Conservation (phyloP, 2,888 invertebrate species). For the Drosophila nigricruria region DNA sequence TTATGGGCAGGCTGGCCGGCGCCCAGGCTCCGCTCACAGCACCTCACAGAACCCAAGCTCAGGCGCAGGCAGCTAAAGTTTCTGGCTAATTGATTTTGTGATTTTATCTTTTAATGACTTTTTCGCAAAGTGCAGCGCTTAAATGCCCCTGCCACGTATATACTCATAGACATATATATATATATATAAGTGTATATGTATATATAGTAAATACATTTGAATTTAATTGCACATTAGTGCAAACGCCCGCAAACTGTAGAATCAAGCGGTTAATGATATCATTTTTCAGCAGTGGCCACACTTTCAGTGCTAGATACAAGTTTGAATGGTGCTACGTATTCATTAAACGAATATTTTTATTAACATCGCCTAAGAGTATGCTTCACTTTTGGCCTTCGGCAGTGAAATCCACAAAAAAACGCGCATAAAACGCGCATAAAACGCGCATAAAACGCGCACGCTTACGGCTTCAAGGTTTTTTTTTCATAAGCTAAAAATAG, state of each 20-base stretch:
- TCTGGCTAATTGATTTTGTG: conserved; percentile 82
- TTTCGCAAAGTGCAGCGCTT: conserved; percentile 65
- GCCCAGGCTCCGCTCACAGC: conserved; percentile 48
- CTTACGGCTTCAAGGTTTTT: background rate
- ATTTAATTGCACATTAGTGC: conserved; percentile 58
- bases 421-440: conserved; percentile 12
- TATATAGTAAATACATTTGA: conserved; percentile 38
- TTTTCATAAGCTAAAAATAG: background rate
- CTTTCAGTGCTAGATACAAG: background rate
- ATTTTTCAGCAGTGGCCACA: background rate
- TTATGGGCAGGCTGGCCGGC: conserved; percentile 75
- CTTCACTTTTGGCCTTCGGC: background rate
- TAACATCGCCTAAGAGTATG: conserved; percentile 25
- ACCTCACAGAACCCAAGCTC: conserved; percentile 5
- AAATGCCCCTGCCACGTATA: conserved; percentile 30
- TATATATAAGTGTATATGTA: background rate
- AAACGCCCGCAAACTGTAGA: conserved; percentile 11
- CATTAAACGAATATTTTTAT: background rate
- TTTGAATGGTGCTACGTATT: background rate
- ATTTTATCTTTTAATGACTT: conserved; percentile 82
- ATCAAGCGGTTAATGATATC: background rate
- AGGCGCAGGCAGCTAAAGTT: conserved; percentile 64
- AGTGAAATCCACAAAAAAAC: background rate
- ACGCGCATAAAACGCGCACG: background rate
- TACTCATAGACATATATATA: background rate